Conservation (phyloP, 2,113 vertebrate species). For the Limnothrissa miodon region DNA sequence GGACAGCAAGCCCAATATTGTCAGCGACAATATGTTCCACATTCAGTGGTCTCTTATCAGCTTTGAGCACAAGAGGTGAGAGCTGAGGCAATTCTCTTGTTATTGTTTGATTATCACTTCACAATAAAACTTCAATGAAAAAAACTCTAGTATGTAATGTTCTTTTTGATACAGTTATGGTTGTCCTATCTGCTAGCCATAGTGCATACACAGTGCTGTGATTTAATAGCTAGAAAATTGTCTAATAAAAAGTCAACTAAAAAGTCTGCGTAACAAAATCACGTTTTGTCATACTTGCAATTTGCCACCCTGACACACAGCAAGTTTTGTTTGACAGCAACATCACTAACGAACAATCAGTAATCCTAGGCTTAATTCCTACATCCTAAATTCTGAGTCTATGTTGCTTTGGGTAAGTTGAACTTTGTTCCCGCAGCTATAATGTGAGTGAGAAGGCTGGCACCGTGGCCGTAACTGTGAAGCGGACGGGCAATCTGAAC, state of each 20-base stretch:
- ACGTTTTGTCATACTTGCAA: neutral
- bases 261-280: too few species aligned
- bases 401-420: too few species aligned
- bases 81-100: neutral
- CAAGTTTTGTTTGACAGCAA: neutral
- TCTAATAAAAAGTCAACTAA: too few species aligned
- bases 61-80: constrained; percentile 83
- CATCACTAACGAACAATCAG: too few species aligned
- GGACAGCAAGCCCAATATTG: constrained; percentile 90
- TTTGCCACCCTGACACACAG: neutral
- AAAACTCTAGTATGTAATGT: too few species aligned
- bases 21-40: constrained; percentile 87
- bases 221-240: too few species aligned
- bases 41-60: constrained; percentile 97
- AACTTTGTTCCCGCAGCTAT: constrained; percentile 73
- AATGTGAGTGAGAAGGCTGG: constrained; percentile 84
- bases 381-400: too few species aligned
- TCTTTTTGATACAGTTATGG: too few species aligned
- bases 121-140: too few species aligned
- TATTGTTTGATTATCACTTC: neutral
- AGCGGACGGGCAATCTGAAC: constrained; percentile 86
- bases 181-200: too few species aligned
- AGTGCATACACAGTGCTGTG: too few species aligned
- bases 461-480: constrained; percentile 80
- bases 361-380: too few species aligned